A percentile compares a stretch with the other conserved stretches of the same genome.
phyloP scores from a whole-genome alignment of 2,797 vertebrate genomes.

The Botia kubotai region DNA sequence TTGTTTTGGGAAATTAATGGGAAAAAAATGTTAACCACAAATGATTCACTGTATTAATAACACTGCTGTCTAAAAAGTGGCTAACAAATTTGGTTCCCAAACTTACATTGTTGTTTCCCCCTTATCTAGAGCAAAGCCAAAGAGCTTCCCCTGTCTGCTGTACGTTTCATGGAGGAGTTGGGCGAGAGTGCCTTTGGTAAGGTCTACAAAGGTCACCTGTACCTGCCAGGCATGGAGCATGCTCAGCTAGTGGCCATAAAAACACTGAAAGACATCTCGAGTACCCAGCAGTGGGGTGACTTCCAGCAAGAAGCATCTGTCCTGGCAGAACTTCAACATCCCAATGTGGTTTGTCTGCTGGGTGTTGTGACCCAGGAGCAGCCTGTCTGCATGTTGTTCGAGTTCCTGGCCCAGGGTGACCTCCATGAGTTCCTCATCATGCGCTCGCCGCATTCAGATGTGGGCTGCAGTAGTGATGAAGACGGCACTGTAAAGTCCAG shows the following conservation, averaged over 20 bases:
- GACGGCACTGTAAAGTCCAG: constrained; percentile 96
- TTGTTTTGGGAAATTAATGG: background rate
- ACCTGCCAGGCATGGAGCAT: constrained; percentile 96
- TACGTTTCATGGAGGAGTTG: constrained; percentile 98
- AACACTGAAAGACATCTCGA: constrained; percentile 92
- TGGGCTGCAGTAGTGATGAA: constrained; percentile 96
- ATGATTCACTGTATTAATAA: background rate
- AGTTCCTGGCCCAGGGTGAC: constrained; percentile 93
- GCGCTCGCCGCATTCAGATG: constrained; percentile 94
- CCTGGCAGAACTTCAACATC: constrained; percentile 92
- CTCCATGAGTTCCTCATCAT: constrained; percentile 99
- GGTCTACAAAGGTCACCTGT: constrained; percentile 98
- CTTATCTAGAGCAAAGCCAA: constrained; percentile 89
- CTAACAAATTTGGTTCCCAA: constrained; percentile 6
- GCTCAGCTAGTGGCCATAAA: constrained; percentile 96
- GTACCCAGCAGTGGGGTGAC: constrained; percentile 90
- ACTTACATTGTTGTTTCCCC: background rate
- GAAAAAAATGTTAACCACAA: background rate
- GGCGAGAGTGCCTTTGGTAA: constrained; percentile 92
- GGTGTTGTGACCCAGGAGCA: constrained; percentile 96
- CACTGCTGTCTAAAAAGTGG: background rate
- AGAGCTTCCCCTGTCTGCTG: constrained; percentile 93
- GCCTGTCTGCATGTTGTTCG: constrained; percentile 94
- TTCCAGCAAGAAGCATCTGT: constrained; percentile 94
- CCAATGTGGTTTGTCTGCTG: constrained; percentile 92